phyloP scores from a whole-genome alignment of 2,888 invertebrate genomes.

The Ophonus ardosiacus region DNA sequence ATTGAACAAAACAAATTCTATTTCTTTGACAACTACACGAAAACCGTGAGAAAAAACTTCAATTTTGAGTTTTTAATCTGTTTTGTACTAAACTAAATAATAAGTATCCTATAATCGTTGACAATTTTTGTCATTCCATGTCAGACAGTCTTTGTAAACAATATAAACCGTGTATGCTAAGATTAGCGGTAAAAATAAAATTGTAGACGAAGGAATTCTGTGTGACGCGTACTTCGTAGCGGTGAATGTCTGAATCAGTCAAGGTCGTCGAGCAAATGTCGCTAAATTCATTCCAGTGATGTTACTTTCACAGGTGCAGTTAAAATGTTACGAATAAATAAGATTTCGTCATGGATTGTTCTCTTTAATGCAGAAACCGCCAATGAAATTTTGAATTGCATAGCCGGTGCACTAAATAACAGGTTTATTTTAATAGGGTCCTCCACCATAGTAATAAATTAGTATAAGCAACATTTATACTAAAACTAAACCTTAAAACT shows the following conservation, averaged over 20 bases:
- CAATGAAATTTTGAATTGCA: neutral
- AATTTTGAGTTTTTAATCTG: neutral
- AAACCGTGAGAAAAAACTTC: neutral
- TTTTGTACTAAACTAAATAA: neutral
- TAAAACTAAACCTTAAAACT: no score
- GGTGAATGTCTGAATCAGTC: slow-evolving; percentile 53
- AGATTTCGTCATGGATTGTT: slow-evolving; percentile 6
- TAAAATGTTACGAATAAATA: slow-evolving; percentile 17
- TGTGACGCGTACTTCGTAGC: slow-evolving; percentile 15
- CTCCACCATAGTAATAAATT: no score
- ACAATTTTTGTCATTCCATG: no score
- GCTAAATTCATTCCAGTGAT: slow-evolving; percentile 39
- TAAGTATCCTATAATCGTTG: neutral
- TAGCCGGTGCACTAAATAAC: no score
- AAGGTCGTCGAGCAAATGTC: slow-evolving; percentile 52
- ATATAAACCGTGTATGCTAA: neutral
- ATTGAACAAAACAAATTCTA: slow-evolving; percentile 24
- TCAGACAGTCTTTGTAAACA: neutral
- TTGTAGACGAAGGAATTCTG: neutral
- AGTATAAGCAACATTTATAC: no score
- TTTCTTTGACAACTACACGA: slow-evolving; percentile 23
- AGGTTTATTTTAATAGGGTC: no score
- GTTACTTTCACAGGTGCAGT: slow-evolving; percentile 54
- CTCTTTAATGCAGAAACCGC: neutral
- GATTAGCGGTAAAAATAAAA: slow-evolving; percentile 32